A percentile compares a stretch with the other conserved stretches of the same genome.
phyloP scores from a whole-genome alignment of 2,113 vertebrate species.

The Ciconia maguari region DNA sequence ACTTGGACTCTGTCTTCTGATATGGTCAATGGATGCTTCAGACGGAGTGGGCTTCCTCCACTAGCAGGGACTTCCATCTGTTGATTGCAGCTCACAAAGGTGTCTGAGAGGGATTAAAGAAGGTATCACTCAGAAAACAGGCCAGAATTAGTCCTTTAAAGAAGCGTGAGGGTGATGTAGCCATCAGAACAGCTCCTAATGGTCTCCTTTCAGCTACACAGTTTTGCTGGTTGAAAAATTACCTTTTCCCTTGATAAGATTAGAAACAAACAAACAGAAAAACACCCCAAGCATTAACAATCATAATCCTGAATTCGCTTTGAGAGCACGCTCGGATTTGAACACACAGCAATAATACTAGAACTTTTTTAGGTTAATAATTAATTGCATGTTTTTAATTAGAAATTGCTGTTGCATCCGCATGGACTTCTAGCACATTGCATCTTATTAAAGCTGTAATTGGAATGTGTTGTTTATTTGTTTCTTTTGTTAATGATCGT shows the following conservation, averaged over 20 bases:
- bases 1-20: background rate
- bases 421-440: constrained; percentile 19
- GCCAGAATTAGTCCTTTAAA: background rate
- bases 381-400: constrained; percentile 60
- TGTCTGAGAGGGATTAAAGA: background rate
- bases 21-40: background rate
- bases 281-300: background rate
- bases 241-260: background rate
- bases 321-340: background rate
- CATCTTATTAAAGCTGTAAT: constrained; percentile 59
- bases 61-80: background rate
- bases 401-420: constrained; percentile 33
- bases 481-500: constrained; percentile 45
- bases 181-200: background rate
- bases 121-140: background rate
- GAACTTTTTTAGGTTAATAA: constrained; percentile 47
- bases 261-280: background rate
- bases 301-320: background rate
- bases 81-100: background rate
- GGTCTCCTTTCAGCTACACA: background rate
- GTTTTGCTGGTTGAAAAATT: constrained; percentile 6
- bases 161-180: background rate
- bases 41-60: background rate
- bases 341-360: background rate
- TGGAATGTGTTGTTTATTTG: constrained; percentile 42